phyloP scores from a whole-genome alignment of 2,797 vertebrate species.

The Centroberyx gerrardi region DNA sequence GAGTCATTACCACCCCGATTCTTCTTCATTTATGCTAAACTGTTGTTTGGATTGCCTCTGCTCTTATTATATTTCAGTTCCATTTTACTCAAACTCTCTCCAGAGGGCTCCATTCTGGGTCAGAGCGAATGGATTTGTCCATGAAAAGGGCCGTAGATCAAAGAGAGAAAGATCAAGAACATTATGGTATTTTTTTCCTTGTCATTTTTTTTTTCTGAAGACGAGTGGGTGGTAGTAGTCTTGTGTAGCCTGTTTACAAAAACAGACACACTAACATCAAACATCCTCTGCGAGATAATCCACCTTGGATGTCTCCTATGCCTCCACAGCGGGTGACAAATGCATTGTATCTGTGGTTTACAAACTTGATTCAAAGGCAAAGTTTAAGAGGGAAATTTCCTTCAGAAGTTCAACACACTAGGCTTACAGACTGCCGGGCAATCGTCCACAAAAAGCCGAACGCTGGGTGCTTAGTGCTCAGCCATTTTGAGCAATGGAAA shows the following conservation, averaged over 20 bases:
- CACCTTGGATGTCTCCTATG: conserved; percentile 1
- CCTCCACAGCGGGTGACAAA: not conserved
- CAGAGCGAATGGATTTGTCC: conserved; percentile 24
- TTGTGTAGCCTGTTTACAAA: not conserved
- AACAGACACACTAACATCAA: conserved; percentile 17
- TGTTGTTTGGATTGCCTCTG: conserved; percentile 44
- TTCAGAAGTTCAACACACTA: conserved; percentile 19
- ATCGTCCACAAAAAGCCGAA: conserved; percentile 36
- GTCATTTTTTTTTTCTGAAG: not conserved
- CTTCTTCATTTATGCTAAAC: conserved; percentile 62
- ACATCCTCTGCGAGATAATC: conserved; percentile 18
- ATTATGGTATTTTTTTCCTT: conserved; percentile 1
- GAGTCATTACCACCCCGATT: conserved; percentile 65
- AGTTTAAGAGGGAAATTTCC: conserved; percentile 23
- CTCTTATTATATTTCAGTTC: conserved; percentile 44
- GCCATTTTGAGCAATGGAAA: conserved; percentile 25
- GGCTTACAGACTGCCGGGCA: conserved; percentile 23
- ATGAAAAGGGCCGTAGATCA: conserved; percentile 44
- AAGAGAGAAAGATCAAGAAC: conserved; percentile 27
- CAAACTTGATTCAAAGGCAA: conserved; percentile 1
- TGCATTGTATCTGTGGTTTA: conserved; percentile 6
- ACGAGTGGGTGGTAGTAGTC: not conserved
- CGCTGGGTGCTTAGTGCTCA: not conserved
- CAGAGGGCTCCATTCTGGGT: conserved; percentile 7
- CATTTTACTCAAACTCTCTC: conserved; percentile 30